Evolutionary conservation across 64 coral and sea anemone species (phyloP), one percentile per base, ranked within the genome.

Genomic region (Platygyra sinensis): DNA sequence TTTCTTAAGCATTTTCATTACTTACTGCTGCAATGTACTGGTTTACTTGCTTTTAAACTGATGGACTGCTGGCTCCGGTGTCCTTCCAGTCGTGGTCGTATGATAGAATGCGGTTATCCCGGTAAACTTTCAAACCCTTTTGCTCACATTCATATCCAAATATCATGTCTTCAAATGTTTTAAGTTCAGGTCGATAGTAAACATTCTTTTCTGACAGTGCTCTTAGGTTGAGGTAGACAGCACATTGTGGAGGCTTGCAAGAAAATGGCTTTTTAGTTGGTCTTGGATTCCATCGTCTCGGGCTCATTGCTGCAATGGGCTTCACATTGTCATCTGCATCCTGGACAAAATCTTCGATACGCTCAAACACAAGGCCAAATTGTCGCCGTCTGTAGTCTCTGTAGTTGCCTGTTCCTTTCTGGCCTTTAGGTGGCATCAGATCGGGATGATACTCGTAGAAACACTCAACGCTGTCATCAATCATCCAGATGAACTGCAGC

Each of bases 141-240:
- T 69, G 14, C 12, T 89, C 88, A 31, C 76, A 89, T 57, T 89
- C 88, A 22, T 80, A 80, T 18, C 88, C 88, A 33, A 89, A 89
- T 0, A 89, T 55, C 76, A 89, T 89, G 88, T 89, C 88, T 54
- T 89, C 88, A 32, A n/a, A 20, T 1, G 8, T 5, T 59, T 27
- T 20, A 30, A 89, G 77, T 72, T 89, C 62, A 10, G 88, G 88
- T 51, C 88, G 18, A 72, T 89, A 89, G 78, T 30, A 59, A 20
- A 89, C 62, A 2, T 32, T 14, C 29, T 89, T 20, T 80, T 71
- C 2, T 8, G 51, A 8, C 3, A 80, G 46, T 28, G 30, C n/a
- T 60, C 18, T 71, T 0, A 80, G 63, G 74, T 89, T 80, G 7
- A 89, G 63, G 36, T 54, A 89, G 1, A 89, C 88, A 55, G 76